phyloP scores from a whole-genome alignment of 2,113 vertebrate species.

The Leuciscus idus region DNA sequence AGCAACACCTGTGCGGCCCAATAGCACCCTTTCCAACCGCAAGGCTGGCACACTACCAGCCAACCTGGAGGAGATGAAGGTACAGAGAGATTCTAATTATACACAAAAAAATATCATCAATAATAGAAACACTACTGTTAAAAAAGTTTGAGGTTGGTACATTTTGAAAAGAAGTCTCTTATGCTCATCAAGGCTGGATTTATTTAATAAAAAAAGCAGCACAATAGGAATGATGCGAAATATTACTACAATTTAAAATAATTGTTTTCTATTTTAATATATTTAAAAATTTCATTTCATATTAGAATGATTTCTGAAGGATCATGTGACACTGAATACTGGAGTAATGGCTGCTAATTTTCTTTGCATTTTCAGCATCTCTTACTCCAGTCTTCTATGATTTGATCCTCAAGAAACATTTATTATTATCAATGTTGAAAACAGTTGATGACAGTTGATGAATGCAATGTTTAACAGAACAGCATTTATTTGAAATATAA shows the following conservation, averaged over 20 bases:
- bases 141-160: neutral
- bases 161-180: neutral
- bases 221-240: neutral
- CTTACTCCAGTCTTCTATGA: neutral
- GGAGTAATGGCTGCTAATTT: no score
- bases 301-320: no score
- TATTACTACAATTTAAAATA: no score
- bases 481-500: neutral
- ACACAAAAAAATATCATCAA: neutral
- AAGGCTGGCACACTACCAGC: slow-evolving; percentile 88
- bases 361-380: no score
- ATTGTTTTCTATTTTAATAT: no score
- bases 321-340: no score
- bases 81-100: slow-evolving; percentile 58
- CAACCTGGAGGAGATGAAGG: slow-evolving; percentile 98
- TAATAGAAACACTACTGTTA: neutral
- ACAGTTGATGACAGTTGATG: neutral
- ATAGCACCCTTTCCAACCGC: slow-evolving; percentile 74
- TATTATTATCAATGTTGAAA: neutral
- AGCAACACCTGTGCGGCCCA: slow-evolving; percentile 72
- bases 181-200: neutral
- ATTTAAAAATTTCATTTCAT: no score
- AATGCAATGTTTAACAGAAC: neutral
- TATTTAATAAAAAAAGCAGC: neutral
- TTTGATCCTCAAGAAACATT: neutral